These are phyloP conservation scores for Pyxicephalus adspersus DNA, from an alignment of 2,113 vertebrate genomes.

Conservation along the genomic window DNA sequence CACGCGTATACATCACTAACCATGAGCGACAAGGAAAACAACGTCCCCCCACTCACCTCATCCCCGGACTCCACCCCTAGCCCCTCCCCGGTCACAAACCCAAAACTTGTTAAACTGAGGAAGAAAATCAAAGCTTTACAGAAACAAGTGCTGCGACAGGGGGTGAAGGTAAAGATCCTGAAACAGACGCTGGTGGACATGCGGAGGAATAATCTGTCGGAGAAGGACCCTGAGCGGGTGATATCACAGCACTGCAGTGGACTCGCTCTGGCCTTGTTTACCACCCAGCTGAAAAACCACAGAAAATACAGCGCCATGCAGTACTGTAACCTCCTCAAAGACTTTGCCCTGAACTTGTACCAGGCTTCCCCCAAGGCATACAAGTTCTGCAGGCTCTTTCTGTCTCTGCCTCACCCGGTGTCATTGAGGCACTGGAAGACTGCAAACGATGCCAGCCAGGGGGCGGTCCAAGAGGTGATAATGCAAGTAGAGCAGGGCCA, in stretches of 20 bases:
- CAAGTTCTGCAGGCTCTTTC: constrained; percentile 17
- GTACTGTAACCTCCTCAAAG: constrained; percentile 17
- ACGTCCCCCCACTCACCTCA: neutral
- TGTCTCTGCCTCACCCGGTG: constrained; percentile 19
- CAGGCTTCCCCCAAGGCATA: constrained; percentile 18
- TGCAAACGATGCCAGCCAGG: neutral
- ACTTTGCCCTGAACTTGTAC: constrained; percentile 9
- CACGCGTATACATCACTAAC: constrained; percentile 2
- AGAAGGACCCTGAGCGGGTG: neutral
- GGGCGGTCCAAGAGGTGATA: neutral
- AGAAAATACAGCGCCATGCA: constrained; percentile 8
- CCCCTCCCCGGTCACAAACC: neutral
- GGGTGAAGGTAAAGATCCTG: constrained; percentile 12
- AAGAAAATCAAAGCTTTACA: constrained; percentile 28
- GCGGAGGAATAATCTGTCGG: constrained; percentile 12
- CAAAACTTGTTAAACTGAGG: neutral
- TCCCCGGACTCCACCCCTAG: too few species aligned
- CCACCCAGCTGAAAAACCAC: constrained; percentile 21
- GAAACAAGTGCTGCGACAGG: constrained; percentile 35
- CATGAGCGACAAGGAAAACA: neutral
- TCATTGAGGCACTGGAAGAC: constrained; percentile 25
- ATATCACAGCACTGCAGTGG: constrained; percentile 17
- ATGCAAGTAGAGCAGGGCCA: neutral
- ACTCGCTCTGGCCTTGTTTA: constrained; percentile 5
- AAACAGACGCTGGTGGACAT: constrained; percentile 4